phyloP scores from a whole-genome alignment of 2,113 vertebrate species.

The Desmodus rotundus region DNA sequence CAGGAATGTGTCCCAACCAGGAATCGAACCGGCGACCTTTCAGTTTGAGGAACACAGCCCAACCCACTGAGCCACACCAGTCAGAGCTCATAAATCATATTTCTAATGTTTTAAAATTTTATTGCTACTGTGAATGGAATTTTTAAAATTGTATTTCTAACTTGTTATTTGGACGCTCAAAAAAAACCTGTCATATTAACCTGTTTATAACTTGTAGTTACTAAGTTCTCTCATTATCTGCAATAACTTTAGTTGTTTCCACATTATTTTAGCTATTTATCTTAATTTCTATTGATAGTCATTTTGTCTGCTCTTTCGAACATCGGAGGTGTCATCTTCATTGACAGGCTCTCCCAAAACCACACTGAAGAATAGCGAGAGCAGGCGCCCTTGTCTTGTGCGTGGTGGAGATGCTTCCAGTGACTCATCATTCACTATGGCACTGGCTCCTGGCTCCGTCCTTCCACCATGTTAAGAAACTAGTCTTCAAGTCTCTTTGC shows the following conservation, averaged over 20 bases:
- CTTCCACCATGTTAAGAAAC: neutral
- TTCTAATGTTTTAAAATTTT: neutral
- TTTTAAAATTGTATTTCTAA: neutral
- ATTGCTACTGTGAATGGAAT: neutral
- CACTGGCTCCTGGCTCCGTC: neutral
- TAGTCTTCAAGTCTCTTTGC: neutral
- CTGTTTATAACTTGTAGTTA: neutral
- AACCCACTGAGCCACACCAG: too few species aligned
- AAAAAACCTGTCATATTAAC: neutral
- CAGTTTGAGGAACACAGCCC: too few species aligned
- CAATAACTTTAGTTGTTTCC: neutral
- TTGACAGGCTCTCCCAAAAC: neutral
- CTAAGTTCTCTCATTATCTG: neutral
- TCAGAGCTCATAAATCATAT: neutral
- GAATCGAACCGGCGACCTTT: too few species aligned
- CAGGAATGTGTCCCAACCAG: too few species aligned
- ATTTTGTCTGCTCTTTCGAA: neutral
- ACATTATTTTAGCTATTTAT: neutral
- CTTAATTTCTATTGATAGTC: neutral
- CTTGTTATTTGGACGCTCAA: neutral
- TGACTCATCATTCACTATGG: neutral
- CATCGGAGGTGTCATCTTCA: neutral
- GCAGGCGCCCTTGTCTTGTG: neutral
- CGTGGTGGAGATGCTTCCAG: neutral
- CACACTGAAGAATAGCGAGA: too few species aligned